phyloP scores from a whole-genome alignment of 2,797 vertebrate species.

The Triplophysa bombifrons region DNA sequence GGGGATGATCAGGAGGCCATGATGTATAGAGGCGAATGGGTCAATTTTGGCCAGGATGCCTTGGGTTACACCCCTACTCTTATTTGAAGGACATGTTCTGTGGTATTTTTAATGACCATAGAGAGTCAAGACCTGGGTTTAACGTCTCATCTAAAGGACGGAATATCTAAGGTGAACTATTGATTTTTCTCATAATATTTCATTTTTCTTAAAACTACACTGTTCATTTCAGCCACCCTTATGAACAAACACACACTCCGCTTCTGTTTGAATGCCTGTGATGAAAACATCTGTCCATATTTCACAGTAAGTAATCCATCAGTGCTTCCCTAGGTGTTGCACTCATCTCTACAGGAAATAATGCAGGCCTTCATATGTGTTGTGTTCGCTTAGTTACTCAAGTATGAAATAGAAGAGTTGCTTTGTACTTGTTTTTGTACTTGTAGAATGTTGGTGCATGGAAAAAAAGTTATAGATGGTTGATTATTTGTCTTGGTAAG shows the following conservation, averaged over 20 bases:
- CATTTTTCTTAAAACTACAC: neutral
- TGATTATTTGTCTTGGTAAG: too few species aligned
- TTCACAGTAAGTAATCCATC: neutral
- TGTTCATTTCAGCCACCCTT: neutral
- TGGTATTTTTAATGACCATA: too few species aligned
- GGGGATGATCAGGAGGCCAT: too few species aligned
- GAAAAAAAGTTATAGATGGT: too few species aligned
- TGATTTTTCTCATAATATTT: neutral
- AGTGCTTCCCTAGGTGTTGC: neutral
- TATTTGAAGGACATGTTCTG: too few species aligned
- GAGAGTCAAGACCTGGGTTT: too few species aligned
- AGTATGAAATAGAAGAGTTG: neutral
- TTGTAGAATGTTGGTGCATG: neutral
- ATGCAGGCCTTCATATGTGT: neutral
- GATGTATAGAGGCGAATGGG: too few species aligned
- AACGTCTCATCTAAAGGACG: too few species aligned
- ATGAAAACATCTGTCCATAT: neutral
- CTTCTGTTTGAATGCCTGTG: constrained; percentile 8
- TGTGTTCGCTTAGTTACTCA: neutral
- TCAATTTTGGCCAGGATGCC: too few species aligned
- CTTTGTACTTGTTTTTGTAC: neutral
- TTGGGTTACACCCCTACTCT: too few species aligned
- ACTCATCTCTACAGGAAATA: neutral
- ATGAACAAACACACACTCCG: neutral
- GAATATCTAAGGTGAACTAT: neutral